Percentiles rank a stretch among this genome's conserved stretches.
Evolutionary conservation across 2,797 vertebrate species (phyloP).

Genomic region (Pampus argenteus): DNA sequence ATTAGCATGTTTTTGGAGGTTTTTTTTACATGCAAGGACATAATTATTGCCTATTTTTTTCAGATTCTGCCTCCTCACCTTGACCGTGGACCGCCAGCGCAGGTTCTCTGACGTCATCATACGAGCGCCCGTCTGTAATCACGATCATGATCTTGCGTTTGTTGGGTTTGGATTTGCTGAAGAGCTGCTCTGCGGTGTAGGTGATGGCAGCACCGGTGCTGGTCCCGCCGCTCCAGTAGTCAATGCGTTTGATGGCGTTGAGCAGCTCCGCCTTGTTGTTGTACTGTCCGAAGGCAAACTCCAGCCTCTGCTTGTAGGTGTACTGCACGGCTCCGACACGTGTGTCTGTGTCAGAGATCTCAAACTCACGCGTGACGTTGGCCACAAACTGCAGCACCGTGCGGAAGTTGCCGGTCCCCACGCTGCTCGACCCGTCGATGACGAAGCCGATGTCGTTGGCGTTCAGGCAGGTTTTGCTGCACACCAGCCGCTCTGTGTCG

Average conservation of each 20-base stretch:
- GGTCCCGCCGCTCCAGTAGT: conserved; percentile 98
- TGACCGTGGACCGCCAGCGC: conserved; percentile 90
- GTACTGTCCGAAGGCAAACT: conserved; percentile 93
- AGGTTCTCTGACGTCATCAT: conserved; percentile 91
- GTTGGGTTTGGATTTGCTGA: conserved; percentile 96
- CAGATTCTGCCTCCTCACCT: conserved; percentile 82
- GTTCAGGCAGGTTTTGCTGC: conserved; percentile 98
- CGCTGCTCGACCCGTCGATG: conserved; percentile 97
- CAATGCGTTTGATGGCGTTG: conserved; percentile 92
- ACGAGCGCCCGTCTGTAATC: conserved; percentile 96
- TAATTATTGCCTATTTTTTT: neutral
- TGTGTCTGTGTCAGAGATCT: conserved; percentile 97
- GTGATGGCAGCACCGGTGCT: conserved; percentile 97
- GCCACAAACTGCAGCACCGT: conserved; percentile 96
- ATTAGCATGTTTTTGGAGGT: neutral
- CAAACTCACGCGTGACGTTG: conserved; percentile 95
- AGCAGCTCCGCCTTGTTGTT: conserved; percentile 91
- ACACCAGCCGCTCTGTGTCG: conserved; percentile 89
- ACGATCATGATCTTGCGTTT: conserved; percentile 99
- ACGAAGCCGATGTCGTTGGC: conserved; percentile 95
- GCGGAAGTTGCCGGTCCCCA: conserved; percentile 95
- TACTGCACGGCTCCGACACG: conserved; percentile 95
- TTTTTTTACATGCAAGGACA: neutral
- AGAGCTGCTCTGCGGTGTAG: conserved; percentile 92
- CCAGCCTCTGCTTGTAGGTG: conserved; percentile 96